Percentiles rank a stretch among this genome's conserved stretches.
Evolutionary conservation across 1,140 invertebrate genomes (phyloP).

Genomic region (Eumeta japonica): DNA sequence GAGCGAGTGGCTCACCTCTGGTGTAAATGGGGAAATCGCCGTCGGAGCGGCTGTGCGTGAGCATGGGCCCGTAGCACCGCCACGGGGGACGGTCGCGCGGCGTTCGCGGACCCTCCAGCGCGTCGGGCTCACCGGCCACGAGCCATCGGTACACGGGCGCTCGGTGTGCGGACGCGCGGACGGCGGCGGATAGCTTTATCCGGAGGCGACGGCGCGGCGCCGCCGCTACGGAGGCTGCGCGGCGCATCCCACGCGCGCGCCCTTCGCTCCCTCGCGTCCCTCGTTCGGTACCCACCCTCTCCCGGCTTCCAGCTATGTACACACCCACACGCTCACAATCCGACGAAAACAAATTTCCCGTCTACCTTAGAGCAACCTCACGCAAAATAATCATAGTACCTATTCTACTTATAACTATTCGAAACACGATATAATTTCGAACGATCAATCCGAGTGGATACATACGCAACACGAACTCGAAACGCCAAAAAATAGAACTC

Average conservation of each 20-base stretch:
- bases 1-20: conserved; percentile 50
- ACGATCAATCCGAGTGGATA: not conserved
- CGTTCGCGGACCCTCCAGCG: conserved; percentile 50
- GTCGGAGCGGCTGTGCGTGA: conserved; percentile 77
- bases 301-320: not conserved
- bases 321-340: no score
- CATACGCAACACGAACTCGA: not conserved
- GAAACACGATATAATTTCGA: conserved; percentile 2
- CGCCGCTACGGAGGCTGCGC: conserved; percentile 40
- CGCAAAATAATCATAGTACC: conserved; percentile 4
- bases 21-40: conserved; percentile 77
- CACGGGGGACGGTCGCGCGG: conserved; percentile 46
- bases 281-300: conserved; percentile 10
- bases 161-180: conserved; percentile 24
- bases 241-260: conserved; percentile 43
- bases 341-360: no score
- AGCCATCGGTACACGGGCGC: conserved; percentile 29
- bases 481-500: not conserved
- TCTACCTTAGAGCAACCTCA: conserved; percentile 7
- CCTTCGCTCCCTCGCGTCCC: conserved; percentile 29
- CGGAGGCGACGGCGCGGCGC: conserved; percentile 38
- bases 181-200: conserved; percentile 26
- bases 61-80: conserved; percentile 65
- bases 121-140: conserved; percentile 36
- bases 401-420: conserved; percentile 4